These are phyloP conservation scores for Euphonia xanthogaster DNA, from an alignment of 2,797 vertebrate species.

Conservation along the genomic window DNA sequence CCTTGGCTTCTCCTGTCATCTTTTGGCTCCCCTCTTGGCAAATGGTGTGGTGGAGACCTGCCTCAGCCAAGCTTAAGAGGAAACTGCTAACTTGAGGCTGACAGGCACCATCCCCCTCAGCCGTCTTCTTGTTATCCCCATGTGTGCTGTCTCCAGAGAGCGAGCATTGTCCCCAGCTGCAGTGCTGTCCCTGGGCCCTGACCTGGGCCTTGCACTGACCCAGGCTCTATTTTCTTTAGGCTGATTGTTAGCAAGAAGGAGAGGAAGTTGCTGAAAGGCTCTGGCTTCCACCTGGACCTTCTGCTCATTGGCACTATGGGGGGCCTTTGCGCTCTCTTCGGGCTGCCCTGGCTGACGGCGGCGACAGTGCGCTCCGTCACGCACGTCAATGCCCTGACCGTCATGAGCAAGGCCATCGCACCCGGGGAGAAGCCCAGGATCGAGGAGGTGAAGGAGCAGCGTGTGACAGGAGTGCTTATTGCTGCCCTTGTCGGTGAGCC, in stretches of 20 bases:
- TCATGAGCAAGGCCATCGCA: constrained; percentile 96
- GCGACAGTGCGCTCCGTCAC: constrained; percentile 96
- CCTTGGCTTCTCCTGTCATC: neutral
- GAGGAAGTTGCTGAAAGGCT: constrained; percentile 90
- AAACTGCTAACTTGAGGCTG: neutral
- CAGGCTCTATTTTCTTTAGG: constrained; percentile 58
- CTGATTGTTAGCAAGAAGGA: constrained; percentile 97
- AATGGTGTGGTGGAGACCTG: neutral
- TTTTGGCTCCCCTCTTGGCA: neutral
- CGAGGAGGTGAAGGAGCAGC: constrained; percentile 85
- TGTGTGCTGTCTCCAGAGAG: neutral
- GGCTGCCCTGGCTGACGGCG: constrained; percentile 95
- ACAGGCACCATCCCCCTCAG: neutral
- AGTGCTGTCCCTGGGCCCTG: neutral
- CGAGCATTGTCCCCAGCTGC: neutral
- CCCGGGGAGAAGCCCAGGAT: constrained; percentile 92
- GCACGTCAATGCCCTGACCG: constrained; percentile 94
- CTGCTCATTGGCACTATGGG: constrained; percentile 93
- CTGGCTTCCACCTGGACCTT: constrained; percentile 95
- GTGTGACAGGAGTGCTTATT: constrained; percentile 89
- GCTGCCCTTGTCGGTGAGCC: constrained; percentile 90
- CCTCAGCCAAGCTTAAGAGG: neutral
- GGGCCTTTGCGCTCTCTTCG: constrained; percentile 91
- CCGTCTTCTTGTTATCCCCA: neutral
- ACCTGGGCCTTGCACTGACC: neutral